Conservation (phyloP, 2,888 invertebrate genomes). For the Cybosia mesomella region DNA sequence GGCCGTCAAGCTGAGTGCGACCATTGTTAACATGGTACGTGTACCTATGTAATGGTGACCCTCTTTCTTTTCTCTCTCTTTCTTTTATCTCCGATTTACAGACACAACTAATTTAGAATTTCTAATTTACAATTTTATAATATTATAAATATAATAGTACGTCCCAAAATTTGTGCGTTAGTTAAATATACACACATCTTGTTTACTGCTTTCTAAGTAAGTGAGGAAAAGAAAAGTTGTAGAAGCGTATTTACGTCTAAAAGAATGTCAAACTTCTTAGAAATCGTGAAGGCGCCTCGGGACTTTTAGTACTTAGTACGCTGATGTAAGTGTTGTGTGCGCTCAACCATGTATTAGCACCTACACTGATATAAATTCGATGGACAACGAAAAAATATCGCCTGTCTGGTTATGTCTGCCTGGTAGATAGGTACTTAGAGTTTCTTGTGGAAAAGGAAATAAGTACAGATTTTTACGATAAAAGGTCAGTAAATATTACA, state of each 20-base stretch:
- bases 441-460: background rate
- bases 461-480: background rate
- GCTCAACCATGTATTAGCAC: slow-evolving; percentile 35
- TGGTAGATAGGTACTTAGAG: background rate
- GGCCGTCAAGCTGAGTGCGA: too few relatives aligned
- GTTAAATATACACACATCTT: background rate
- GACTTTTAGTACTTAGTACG: slow-evolving; percentile 46
- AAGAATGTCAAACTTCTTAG: slow-evolving; percentile 49
- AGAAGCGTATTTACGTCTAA: slow-evolving; percentile 35
- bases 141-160: background rate
- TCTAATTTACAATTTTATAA: too few relatives aligned
- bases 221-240: slow-evolving; percentile 12
- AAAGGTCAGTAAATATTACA: too few relatives aligned
- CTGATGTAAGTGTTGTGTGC: slow-evolving; percentile 38
- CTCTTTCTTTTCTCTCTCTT: too few relatives aligned
- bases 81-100: too few relatives aligned
- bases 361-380: slow-evolving; percentile 31
- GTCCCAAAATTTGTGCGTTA: background rate
- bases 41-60: too few relatives aligned
- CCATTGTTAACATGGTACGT: too few relatives aligned
- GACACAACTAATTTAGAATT: too few relatives aligned
- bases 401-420: slow-evolving; percentile 19
- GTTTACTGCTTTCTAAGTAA: slow-evolving; percentile 8
- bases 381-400: slow-evolving; percentile 29
- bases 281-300: slow-evolving; percentile 43